These are phyloP conservation scores for Latrodectus elegans DNA, from an alignment of 2,888 invertebrate genomes.

Conservation along the genomic window DNA sequence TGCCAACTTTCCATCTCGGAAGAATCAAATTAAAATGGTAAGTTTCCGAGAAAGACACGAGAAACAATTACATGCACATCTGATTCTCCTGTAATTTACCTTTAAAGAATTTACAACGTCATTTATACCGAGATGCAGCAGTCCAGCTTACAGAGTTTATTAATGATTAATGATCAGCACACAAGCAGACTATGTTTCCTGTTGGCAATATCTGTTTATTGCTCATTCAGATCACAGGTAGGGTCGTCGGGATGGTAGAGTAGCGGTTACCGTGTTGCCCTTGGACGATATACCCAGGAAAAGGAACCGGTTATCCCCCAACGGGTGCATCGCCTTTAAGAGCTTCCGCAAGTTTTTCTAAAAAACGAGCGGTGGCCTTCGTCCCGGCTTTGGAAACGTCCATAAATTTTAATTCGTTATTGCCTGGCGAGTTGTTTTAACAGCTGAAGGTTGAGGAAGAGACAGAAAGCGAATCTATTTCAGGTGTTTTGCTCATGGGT, in stretches of 20 bases:
- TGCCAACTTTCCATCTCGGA: too few species aligned
- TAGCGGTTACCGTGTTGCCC: conserved; percentile 26
- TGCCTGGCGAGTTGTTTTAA: not conserved
- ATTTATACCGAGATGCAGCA: not conserved
- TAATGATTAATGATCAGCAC: conserved; percentile 5
- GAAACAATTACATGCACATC: not conserved
- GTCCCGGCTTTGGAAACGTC: not conserved
- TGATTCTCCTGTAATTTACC: not conserved
- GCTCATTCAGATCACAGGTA: not conserved
- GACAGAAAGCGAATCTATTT: not conserved
- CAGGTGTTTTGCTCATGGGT: not conserved
- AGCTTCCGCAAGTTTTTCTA: conserved; percentile 35
- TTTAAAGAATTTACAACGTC: not conserved
- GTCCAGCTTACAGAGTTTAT: not conserved
- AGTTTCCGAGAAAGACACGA: not conserved
- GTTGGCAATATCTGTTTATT: conserved; percentile 4
- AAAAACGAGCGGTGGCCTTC: not conserved
- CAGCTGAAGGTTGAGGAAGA: not conserved
- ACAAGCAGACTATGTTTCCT: not conserved
- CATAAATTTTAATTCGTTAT: not conserved
- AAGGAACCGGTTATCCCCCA: conserved; percentile 34
- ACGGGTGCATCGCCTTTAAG: conserved; percentile 20
- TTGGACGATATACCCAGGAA: conserved; percentile 44
- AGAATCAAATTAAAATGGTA: too few species aligned
- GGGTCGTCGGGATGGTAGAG: conserved; percentile 7